Evolutionary conservation across 2,113 vertebrate species (phyloP), one percentile per base, ranked within the genome.

Genomic region (Dunckerocampus dactyliophorus): DNA sequence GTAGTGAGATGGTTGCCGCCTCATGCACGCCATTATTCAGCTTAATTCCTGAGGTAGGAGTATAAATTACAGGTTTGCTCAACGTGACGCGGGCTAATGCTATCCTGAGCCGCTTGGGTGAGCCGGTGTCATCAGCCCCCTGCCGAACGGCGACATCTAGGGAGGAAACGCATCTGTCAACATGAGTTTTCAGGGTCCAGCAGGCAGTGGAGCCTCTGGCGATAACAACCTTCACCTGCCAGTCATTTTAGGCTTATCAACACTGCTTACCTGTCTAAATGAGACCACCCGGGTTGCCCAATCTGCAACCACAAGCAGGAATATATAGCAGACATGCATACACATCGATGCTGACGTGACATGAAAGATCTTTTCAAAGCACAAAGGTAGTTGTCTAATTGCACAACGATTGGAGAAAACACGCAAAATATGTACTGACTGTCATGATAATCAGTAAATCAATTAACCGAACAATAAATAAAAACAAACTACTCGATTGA

Each of bases 111-210:
- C 14, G 60, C 67, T 70, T 22, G 58, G 65, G 59, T 50, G 50
- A 79, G 63, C 24, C 43, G 73, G 64, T 74, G 70, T 76, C 80
- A 84, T 85, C 83, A 78, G 49, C 76, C 74, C 75, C 86, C 82
- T 17, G 34, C 62, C 11, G 31, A 0, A 75, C 54, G n/a, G 58
- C 72, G 58, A 64, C 75, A 79, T 81, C 77, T 15, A 58, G 65
- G 65, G 65, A 80, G 52, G 75, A 81, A 76, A 86, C 69, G 66
- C 71, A 82, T 87, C 83, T 82, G 88, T 83, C 89, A 85, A 69
- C 87, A 83, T 72, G 79, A 83, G 85, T 82, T 88, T 85, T 86
- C 84, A 87, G 85, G 84, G 82, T 89, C 84, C 84, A 82, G 83
- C 80, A 76, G 83, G 74, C 82, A 75, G 65, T 42, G 68, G 67